A percentile compares a stretch with the other conserved stretches of the same genome.
These are phyloP conservation scores for Holacanthella duospinosa DNA, from an alignment of 2,888 invertebrate genomes.

Conservation along the genomic window DNA sequence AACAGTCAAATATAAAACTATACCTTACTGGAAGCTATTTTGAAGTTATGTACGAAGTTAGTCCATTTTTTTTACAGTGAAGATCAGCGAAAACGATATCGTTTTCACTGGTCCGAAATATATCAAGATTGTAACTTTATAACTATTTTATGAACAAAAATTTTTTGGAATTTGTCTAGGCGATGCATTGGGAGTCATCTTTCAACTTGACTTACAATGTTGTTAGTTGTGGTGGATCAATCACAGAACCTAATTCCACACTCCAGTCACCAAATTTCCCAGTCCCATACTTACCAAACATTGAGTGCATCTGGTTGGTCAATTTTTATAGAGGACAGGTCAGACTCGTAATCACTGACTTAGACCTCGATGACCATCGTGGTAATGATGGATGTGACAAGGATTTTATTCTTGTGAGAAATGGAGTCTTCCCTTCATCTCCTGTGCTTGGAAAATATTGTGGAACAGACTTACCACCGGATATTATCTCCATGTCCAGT, in stretches of 20 bases:
- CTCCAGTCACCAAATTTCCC: constrained; percentile 48
- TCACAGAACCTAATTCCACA: constrained; percentile 43
- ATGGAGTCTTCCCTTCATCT: constrained; percentile 45
- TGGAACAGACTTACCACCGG: constrained; percentile 45
- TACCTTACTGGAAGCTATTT: constrained; percentile 28
- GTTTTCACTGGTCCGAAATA: too few species aligned
- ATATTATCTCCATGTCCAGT: constrained; percentile 47
- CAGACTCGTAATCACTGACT: constrained; percentile 46
- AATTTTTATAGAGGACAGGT: constrained; percentile 41
- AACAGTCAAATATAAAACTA: constrained; percentile 23
- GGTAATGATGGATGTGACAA: constrained; percentile 47
- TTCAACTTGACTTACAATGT: constrained; percentile 51
- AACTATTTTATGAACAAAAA: too few species aligned
- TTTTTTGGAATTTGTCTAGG: too few species aligned
- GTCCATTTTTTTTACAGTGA: too few species aligned
- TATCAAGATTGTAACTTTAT: too few species aligned
- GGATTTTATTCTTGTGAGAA: constrained; percentile 48
- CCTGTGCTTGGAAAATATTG: constrained; percentile 55
- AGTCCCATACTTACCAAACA: constrained; percentile 44
- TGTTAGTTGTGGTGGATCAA: constrained; percentile 58
- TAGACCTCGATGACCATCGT: constrained; percentile 44
- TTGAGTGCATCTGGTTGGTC: constrained; percentile 65
- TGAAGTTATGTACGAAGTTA: constrained; percentile 19
- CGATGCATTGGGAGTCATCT: constrained; percentile 37
- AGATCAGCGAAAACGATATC: too few species aligned